A percentile compares a stretch with the other conserved stretches of the same genome.
These are phyloP conservation scores for Noctua fimbriata DNA, from an alignment of 2,888 invertebrate genomes.

Conservation along the genomic window DNA sequence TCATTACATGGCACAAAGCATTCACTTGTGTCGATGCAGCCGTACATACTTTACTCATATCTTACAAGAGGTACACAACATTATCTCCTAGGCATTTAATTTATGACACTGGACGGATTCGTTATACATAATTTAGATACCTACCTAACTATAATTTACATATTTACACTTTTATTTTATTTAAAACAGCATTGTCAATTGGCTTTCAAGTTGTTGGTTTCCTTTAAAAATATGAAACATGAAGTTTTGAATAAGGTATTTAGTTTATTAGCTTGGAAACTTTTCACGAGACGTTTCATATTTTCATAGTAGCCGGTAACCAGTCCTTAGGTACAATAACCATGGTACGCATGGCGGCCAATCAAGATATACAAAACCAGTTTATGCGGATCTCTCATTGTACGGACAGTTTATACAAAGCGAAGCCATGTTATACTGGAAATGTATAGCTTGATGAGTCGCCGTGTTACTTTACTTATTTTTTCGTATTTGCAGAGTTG, in stretches of 20 bases:
- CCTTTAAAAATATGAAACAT: slow-evolving; percentile 56
- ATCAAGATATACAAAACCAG: too few species aligned
- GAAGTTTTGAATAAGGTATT: slow-evolving; percentile 39
- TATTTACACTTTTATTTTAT: slow-evolving; percentile 81
- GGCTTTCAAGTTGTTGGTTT: slow-evolving; percentile 23
- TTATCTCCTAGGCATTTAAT: slow-evolving; percentile 69
- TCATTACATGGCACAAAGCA: slow-evolving; percentile 86
- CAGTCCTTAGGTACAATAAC: slow-evolving; percentile 19
- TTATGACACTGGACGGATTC: slow-evolving; percentile 87
- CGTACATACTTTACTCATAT: slow-evolving; percentile 45
- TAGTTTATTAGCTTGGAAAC: slow-evolving; percentile 37
- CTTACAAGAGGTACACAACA: slow-evolving; percentile 63
- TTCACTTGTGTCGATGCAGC: slow-evolving; percentile 84
- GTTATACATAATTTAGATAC: slow-evolving; percentile 70
- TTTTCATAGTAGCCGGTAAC: slow-evolving; percentile 42
- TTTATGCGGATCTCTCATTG: too few species aligned
- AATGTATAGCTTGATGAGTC: too few species aligned
- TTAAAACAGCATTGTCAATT: slow-evolving; percentile 36
- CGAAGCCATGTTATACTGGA: too few species aligned
- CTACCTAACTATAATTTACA: slow-evolving; percentile 74
- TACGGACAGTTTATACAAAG: too few species aligned
- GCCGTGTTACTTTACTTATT: slow-evolving; percentile 8
- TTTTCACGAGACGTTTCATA: slow-evolving; percentile 55
- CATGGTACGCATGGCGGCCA: not conserved
- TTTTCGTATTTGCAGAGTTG: slow-evolving; percentile 6